Evolutionary conservation across 2,888 invertebrate genomes (phyloP), one percentile per base, ranked within the genome.

Genomic region (Rhamnusium bicolor): DNA sequence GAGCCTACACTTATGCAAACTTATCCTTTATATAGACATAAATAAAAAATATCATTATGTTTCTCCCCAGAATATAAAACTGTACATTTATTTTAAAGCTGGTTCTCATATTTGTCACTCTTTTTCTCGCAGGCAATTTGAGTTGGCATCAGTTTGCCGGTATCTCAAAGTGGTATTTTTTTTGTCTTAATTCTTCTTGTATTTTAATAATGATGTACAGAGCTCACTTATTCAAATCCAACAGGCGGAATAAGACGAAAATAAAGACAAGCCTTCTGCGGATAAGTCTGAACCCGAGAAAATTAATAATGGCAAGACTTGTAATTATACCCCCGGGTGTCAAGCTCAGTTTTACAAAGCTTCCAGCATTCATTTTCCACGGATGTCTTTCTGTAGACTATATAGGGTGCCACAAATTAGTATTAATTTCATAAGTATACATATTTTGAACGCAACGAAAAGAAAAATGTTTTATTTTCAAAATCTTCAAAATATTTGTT

Each of bases 281-380:
- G 32, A 14, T 16, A 58, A 32, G 27, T 24, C 68, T 46, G 40
- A 19, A 40, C 40, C 40, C 40, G 40, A 40, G 54, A 74, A 74
- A 74, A 70, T 74, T 70, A 74, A 67, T 70, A 74, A 67, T 66
- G 70, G 65, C 27, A 60, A 62, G 60, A 61, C 69, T 60, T 61
- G 68, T 74, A 74, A 74, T 74, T 74, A 74, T 69, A 67, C 74
- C 74, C 74, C 53, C 21, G 71, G 69, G 74, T 71, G 69, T 67
- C 68, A 61, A 18, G 58, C 32, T 58, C 32, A 29, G 29, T 58
- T 29, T 58, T 58, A 58, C 24, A 54, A 54, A 24, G 24, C 21
- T n/a, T 27, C 54, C 2, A 21, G 54, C 24, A 6, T 24, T 54
- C 54, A 24, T 54, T 54, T 54, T 54, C 54, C 54, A 21, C n/a